phyloP scores from a whole-genome alignment of 2,888 invertebrate species.

The Erebia palarica region DNA sequence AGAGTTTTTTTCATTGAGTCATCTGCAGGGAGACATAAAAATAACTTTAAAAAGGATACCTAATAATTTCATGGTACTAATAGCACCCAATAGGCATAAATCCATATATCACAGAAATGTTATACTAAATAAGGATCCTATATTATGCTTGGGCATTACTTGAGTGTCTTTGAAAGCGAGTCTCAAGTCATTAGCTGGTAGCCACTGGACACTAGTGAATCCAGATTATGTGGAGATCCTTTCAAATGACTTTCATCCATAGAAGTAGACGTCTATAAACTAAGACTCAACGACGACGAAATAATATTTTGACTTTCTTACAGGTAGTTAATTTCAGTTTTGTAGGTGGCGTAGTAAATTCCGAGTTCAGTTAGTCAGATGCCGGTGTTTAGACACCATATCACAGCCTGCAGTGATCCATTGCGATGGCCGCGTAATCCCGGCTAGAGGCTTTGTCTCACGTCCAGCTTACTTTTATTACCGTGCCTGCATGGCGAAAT shows the following conservation, averaged over 20 bases:
- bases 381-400: conserved; percentile 71
- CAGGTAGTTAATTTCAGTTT: neutral
- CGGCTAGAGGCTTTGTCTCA: conserved; percentile 77
- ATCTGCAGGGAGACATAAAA: neutral
- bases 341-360: conserved; percentile 35
- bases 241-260: too few species aligned
- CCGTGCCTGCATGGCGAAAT: conserved; percentile 80
- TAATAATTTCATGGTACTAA: neutral
- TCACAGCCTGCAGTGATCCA: conserved; percentile 76
- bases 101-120: too few species aligned
- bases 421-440: conserved; percentile 78
- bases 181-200: neutral
- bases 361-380: conserved; percentile 59
- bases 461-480: conserved; percentile 83
- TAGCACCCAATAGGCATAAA: too few species aligned
- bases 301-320: too few species aligned
- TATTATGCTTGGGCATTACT: neutral
- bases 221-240: too few species aligned
- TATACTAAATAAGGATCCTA: too few species aligned
- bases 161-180: neutral
- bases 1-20: too few species aligned
- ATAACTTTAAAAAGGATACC: neutral
- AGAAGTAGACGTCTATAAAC: too few species aligned
- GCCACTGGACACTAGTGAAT: too few species aligned
- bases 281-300: too few species aligned